These are phyloP conservation scores for Lamproptera curius DNA, from an alignment of 2,888 invertebrate species.

Conservation along the genomic window DNA sequence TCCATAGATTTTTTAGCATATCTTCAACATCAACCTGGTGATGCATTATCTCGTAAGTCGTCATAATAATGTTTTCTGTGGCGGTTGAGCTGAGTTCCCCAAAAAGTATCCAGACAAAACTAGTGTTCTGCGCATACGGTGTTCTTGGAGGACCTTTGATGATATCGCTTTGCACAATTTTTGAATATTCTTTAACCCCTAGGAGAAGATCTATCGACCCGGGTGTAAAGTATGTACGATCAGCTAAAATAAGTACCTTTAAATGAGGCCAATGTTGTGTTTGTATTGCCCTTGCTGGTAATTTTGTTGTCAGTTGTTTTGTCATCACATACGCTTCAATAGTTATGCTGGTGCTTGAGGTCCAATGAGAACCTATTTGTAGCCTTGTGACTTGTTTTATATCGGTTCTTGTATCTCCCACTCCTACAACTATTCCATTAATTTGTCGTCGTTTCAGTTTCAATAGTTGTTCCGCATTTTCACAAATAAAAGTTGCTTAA, in stretches of 20 bases:
- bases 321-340: not conserved
- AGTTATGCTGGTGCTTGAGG: not conserved
- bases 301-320: not conserved
- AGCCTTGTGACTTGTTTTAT: not conserved
- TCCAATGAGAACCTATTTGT: not conserved
- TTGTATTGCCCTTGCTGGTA: not conserved
- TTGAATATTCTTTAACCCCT: slow-evolving; percentile 26
- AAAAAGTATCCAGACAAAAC: slow-evolving; percentile 30
- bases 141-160: slow-evolving; percentile 27
- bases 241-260: not conserved
- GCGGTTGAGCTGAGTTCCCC: too few species aligned
- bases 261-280: too few species aligned
- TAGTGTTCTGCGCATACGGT: slow-evolving; percentile 29
- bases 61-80: too few species aligned
- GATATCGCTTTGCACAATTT: slow-evolving; percentile 22
- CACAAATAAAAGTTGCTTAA: slow-evolving; percentile 27
- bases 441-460: slow-evolving; percentile 18
- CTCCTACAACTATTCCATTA: too few species aligned
- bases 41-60: too few species aligned
- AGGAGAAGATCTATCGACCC: slow-evolving; percentile 27
- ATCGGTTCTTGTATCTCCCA: not conserved
- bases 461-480: slow-evolving; percentile 25
- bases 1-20: not conserved
- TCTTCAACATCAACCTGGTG: not conserved
- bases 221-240: slow-evolving; percentile 12